Conservation (phyloP, 2,888 invertebrate species). For the Pyrgus malvae region DNA sequence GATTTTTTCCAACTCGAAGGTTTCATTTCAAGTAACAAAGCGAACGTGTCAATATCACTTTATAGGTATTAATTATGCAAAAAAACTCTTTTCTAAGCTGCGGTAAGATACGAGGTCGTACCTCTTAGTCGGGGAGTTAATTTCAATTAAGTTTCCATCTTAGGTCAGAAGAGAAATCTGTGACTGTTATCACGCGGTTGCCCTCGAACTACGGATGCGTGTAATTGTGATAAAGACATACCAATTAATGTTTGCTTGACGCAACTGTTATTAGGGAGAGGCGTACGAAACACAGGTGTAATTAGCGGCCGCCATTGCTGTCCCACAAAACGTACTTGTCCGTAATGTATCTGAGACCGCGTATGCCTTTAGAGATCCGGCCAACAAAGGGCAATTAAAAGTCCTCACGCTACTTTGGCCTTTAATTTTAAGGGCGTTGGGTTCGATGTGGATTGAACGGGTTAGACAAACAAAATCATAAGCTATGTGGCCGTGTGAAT, state of each 20-base stretch:
- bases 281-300: slow-evolving; percentile 40
- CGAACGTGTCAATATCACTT: slow-evolving; percentile 71
- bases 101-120: slow-evolving; percentile 44
- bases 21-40: slow-evolving; percentile 64
- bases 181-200: slow-evolving; percentile 56
- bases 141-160: slow-evolving; percentile 63
- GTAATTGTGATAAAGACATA: slow-evolving; percentile 70
- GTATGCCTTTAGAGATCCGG: slow-evolving; percentile 5
- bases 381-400: slow-evolving; percentile 16
- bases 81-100: slow-evolving; percentile 36
- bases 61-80: slow-evolving; percentile 65
- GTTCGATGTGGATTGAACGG: slow-evolving; percentile 3
- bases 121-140: slow-evolving; percentile 53
- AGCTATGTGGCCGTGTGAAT: slow-evolving; percentile 14
- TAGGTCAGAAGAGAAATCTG: slow-evolving; percentile 75
- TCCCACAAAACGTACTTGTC: slow-evolving; percentile 34
- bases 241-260: slow-evolving; percentile 66
- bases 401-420: slow-evolving; percentile 6
- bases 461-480: slow-evolving; percentile 16
- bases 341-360: slow-evolving; percentile 26
- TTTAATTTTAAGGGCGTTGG: neutral
- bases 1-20: slow-evolving; percentile 65
- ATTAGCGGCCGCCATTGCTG: slow-evolving; percentile 41
- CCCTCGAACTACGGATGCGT: slow-evolving; percentile 75
- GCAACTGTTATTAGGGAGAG: slow-evolving; percentile 57